Evolutionary conservation across 2,113 vertebrate species (phyloP).

Genomic region (Myotis lucifugus): DNA sequence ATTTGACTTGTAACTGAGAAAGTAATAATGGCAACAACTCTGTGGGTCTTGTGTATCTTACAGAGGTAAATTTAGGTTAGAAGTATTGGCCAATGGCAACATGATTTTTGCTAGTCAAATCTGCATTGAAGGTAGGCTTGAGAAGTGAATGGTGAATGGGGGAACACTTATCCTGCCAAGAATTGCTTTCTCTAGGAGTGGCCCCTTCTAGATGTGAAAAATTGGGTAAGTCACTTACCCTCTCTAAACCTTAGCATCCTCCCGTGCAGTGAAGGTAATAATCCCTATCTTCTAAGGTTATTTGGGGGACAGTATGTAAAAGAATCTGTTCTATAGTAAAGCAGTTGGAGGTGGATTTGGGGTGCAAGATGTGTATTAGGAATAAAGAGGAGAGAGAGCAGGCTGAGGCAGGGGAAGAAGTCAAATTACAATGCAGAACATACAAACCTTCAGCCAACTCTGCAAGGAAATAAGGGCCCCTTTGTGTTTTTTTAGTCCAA

Average conservation of each 20-base stretch:
- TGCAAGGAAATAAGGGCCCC: neutral
- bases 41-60: neutral
- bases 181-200: neutral
- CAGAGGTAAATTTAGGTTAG: neutral
- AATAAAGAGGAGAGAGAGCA: neutral
- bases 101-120: constrained; percentile 11
- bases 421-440: neutral
- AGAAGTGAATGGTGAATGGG: neutral
- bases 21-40: neutral
- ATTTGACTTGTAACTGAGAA: constrained; percentile 46
- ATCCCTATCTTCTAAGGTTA: neutral
- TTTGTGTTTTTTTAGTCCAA: too few species aligned
- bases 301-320: neutral
- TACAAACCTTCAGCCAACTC: neutral
- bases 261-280: neutral
- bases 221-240: neutral
- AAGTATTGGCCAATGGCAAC: neutral
- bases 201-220: neutral
- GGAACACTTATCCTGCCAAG: neutral
- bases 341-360: constrained; percentile 2
- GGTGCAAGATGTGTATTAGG: neutral
- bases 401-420: neutral
- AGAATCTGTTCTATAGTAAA: neutral
- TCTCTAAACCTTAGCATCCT: neutral
- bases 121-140: neutral